Conservation (phyloP, 1,140 invertebrate genomes). For the Parasteatoda tepidariorum region DNA sequence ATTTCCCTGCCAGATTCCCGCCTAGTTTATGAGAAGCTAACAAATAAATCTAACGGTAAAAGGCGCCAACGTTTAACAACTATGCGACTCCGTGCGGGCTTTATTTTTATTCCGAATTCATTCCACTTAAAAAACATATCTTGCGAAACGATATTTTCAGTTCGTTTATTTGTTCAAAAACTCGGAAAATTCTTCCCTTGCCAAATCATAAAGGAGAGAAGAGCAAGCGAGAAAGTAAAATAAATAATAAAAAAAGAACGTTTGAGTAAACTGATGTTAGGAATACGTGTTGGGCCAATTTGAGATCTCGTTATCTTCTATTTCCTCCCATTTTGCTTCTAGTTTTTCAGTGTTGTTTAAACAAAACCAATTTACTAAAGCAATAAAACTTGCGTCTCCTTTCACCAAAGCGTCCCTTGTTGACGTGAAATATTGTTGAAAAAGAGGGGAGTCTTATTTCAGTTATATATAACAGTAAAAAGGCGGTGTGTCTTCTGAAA, state of each 20-base stretch:
- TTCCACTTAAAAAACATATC: not conserved
- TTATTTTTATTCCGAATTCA: too few species aligned
- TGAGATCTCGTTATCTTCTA: slow-evolving; percentile 50
- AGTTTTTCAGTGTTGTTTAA: slow-evolving; percentile 20
- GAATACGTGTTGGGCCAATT: slow-evolving; percentile 35
- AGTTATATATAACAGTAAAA: slow-evolving; percentile 2
- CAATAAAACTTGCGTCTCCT: slow-evolving; percentile 37
- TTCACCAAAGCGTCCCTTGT: slow-evolving; percentile 19
- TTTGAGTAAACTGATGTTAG: slow-evolving; percentile 7
- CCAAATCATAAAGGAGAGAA: not conserved
- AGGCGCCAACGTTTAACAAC: too few species aligned
- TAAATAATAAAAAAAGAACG: too few species aligned
- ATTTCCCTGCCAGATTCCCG: too few species aligned
- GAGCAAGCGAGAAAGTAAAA: not conserved
- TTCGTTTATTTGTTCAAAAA: not conserved
- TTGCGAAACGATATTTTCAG: not conserved
- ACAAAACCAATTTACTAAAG: slow-evolving; percentile 41
- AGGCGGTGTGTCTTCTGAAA: not conserved
- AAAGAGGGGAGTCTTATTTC: not conserved
- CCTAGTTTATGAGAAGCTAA: too few species aligned
- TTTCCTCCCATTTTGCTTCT: slow-evolving; percentile 13
- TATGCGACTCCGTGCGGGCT: too few species aligned
- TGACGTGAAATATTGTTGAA: slow-evolving; percentile 4
- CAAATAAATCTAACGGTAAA: too few species aligned
- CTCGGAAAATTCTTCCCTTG: slow-evolving; percentile 6